phyloP scores from a whole-genome alignment of 2,888 invertebrate species.

The Tipula unca region DNA sequence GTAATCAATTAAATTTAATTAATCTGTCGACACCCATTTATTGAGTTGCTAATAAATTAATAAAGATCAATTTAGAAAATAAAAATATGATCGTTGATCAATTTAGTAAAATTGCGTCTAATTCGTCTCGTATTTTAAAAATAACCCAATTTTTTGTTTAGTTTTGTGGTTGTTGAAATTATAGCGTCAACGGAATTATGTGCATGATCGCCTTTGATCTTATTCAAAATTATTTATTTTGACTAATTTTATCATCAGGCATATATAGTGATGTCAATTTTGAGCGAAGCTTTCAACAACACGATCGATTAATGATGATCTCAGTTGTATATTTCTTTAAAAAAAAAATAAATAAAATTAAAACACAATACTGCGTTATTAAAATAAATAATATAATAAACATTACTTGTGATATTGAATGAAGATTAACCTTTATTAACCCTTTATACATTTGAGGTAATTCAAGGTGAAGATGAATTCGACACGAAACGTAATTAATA shows the following conservation, averaged over 20 bases:
- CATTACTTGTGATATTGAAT: not conserved
- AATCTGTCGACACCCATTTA: not conserved
- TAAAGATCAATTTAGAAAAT: not conserved
- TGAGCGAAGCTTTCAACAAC: not conserved
- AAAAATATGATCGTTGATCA: not conserved
- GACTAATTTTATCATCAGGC: not conserved
- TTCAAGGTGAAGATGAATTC: conserved; percentile 1
- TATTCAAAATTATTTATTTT: not conserved
- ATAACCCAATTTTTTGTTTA: not conserved
- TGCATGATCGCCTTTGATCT: not conserved
- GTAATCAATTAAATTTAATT: not conserved
- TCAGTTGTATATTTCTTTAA: not conserved
- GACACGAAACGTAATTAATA: not conserved
- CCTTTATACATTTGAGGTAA: not conserved
- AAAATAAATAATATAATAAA: not conserved
- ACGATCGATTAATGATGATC: not conserved
- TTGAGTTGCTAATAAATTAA: not conserved
- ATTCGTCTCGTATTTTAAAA: not conserved
- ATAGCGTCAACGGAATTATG: not conserved
- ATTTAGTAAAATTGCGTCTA: not conserved
- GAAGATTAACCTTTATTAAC: not conserved
- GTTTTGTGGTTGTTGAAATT: not conserved
- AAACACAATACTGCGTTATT: not conserved
- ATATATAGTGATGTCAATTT: not conserved
- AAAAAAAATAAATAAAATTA: too few species aligned